These are phyloP conservation scores for Ranitomeya imitator DNA, from an alignment of 2,113 vertebrate species.

Conservation along the genomic window DNA sequence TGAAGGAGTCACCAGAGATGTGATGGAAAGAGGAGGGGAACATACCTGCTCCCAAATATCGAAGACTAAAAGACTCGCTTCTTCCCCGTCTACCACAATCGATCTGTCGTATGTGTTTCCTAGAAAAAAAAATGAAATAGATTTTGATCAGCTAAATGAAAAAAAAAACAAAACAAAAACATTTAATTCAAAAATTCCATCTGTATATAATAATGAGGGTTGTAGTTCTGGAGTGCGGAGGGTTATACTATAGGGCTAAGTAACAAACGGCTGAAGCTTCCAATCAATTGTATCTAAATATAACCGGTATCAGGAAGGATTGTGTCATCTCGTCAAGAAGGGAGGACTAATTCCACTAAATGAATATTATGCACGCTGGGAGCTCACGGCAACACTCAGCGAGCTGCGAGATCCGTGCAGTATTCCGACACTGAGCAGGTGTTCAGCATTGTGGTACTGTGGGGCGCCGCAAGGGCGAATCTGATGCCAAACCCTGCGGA, in stretches of 20 bases:
- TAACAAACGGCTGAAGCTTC: not conserved
- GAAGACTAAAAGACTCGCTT: conserved; percentile 90
- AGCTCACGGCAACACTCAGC: not conserved
- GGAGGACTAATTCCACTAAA: not conserved
- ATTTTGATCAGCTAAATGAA: not conserved
- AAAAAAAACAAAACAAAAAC: no score
- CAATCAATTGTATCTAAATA: conserved; percentile 5
- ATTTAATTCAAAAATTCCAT: no score
- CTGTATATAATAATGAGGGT: not conserved
- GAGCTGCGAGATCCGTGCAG: not conserved
- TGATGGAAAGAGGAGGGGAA: no score
- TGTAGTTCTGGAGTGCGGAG: not conserved
- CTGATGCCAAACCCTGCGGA: not conserved
- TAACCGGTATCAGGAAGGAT: conserved; percentile 9
- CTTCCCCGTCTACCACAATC: conserved; percentile 91
- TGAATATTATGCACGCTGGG: not conserved
- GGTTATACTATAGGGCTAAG: not conserved
- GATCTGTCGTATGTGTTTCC: conserved; percentile 94
- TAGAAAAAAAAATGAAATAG: conserved; percentile 62
- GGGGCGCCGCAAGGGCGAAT: no score
- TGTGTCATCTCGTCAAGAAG: not conserved
- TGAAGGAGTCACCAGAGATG: not conserved
- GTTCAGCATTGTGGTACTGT: not conserved
- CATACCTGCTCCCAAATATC: conserved; percentile 97
- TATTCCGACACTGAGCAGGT: not conserved